Evolutionary conservation across 2,797 vertebrate species (phyloP).

Genomic region (Decapterus maruadsi): DNA sequence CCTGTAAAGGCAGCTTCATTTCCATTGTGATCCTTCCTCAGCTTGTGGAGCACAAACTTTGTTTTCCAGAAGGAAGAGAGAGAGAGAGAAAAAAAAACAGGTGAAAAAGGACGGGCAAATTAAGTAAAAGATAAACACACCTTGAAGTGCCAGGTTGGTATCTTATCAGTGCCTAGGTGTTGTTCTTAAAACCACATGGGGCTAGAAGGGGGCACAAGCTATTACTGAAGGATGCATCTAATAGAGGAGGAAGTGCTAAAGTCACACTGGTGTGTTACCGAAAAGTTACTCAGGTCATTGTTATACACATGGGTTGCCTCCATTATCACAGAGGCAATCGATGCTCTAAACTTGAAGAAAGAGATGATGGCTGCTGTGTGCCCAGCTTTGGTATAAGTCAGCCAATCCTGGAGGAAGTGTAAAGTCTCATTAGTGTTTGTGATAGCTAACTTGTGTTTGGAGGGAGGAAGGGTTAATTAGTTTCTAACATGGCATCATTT

Average conservation of each 20-base stretch:
- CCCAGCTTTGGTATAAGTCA: not conserved
- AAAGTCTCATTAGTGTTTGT: not conserved
- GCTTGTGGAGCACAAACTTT: not conserved
- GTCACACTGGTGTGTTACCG: not conserved
- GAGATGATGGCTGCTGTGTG: not conserved
- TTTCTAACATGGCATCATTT: not conserved
- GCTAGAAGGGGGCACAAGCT: not conserved
- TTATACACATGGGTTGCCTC: not conserved
- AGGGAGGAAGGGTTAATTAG: not conserved
- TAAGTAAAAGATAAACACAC: slow-evolving; percentile 17
- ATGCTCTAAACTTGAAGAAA: not conserved
- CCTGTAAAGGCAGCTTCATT: slow-evolving; percentile 11
- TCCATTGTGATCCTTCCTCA: slow-evolving; percentile 1
- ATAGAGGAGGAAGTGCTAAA: not conserved
- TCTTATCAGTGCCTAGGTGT: slow-evolving; percentile 18
- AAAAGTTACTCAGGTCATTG: not conserved
- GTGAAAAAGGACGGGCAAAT: not conserved
- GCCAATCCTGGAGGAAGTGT: not conserved
- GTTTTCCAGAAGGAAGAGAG: slow-evolving; percentile 1
- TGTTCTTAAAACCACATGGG: slow-evolving; percentile 10
- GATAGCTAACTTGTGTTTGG: not conserved
- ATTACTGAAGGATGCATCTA: not conserved
- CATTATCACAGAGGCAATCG: not conserved
- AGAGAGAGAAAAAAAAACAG: slow-evolving; percentile 1
- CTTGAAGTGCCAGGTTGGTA: slow-evolving; percentile 7